Conservation (phyloP, 23 tunicate genomes). For the Trididemnum nubilum region DNA sequence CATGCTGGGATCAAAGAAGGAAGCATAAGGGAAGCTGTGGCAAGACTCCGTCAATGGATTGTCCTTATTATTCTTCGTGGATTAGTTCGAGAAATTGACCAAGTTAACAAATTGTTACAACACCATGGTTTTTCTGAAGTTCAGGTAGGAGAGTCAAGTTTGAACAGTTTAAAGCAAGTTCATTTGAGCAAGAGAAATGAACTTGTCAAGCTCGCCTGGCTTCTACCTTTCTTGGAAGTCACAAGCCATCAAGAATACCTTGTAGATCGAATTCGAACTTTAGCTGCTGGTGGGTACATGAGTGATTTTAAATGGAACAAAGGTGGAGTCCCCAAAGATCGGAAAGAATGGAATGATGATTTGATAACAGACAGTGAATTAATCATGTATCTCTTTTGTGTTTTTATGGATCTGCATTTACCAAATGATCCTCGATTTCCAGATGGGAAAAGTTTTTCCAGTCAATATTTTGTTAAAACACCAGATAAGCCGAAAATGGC, state of each 20-base stretch:
- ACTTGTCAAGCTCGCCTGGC: constrained; percentile 40
- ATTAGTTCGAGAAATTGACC: constrained; percentile 62
- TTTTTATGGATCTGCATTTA: constrained; percentile 65
- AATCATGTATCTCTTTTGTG: constrained; percentile 69
- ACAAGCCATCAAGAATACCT: constrained; percentile 68
- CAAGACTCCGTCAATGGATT: constrained; percentile 60
- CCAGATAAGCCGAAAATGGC: constrained; percentile 22
- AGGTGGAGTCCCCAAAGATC: constrained; percentile 51
- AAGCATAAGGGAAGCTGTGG: constrained; percentile 39
- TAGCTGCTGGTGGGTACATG: constrained; percentile 75
- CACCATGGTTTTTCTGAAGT: constrained; percentile 64
- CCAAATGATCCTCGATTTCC: constrained; percentile 82
- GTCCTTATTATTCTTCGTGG: constrained; percentile 45
- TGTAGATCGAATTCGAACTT: constrained; percentile 30
- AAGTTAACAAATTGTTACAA: constrained; percentile 39
- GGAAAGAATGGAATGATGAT: constrained; percentile 64
- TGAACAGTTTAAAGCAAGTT: constrained; percentile 48
- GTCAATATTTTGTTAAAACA: constrained; percentile 45
- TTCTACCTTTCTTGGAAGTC: constrained; percentile 64
- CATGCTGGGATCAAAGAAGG: constrained; percentile 28
- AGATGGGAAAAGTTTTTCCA: constrained; percentile 70
- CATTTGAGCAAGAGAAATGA: constrained; percentile 42
- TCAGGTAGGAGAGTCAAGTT: constrained; percentile 72
- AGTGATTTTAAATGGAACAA: constrained; percentile 72
- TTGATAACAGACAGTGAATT: constrained; percentile 62